These are phyloP conservation scores for Grallaria varia DNA, from an alignment of 2,113 vertebrate species.

Conservation along the genomic window DNA sequence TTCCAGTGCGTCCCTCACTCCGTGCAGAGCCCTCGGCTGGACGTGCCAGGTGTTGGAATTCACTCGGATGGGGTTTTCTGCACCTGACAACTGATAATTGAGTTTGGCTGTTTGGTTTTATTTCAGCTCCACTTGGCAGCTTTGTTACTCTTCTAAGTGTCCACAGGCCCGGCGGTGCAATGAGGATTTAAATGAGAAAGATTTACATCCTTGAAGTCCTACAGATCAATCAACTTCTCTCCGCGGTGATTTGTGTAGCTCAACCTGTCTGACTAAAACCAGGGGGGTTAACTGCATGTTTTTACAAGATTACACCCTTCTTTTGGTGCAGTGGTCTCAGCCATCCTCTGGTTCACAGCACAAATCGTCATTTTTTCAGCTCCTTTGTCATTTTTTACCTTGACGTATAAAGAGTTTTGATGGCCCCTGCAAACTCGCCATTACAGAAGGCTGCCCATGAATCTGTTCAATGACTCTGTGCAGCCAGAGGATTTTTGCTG, in stretches of 20 bases:
- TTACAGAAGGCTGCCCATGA: constrained; percentile 13
- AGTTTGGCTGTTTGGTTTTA: neutral
- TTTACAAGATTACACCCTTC: neutral
- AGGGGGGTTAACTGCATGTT: constrained; percentile 14
- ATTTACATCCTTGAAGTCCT: neutral
- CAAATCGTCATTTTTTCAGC: constrained; percentile 19
- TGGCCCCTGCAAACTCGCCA: neutral
- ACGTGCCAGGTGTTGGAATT: neutral
- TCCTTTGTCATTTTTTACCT: constrained; percentile 20
- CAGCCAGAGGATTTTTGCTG: constrained; percentile 12
- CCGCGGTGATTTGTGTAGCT: neutral
- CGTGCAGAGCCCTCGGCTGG: neutral
- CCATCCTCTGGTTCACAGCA: neutral
- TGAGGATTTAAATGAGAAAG: neutral
- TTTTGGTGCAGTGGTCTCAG: neutral
- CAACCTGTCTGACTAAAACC: neutral
- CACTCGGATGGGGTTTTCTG: neutral
- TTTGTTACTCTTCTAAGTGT: neutral
- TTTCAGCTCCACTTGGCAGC: neutral
- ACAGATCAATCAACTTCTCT: neutral
- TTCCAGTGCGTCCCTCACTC: fast-evolving
- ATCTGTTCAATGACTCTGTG: neutral
- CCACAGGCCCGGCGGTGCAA: neutral
- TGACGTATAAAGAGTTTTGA: neutral
- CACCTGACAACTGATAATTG: neutral